Evolutionary conservation across 2,888 invertebrate species (phyloP), one percentile per base, ranked within the genome.

Genomic region (Leuctra nigra): DNA sequence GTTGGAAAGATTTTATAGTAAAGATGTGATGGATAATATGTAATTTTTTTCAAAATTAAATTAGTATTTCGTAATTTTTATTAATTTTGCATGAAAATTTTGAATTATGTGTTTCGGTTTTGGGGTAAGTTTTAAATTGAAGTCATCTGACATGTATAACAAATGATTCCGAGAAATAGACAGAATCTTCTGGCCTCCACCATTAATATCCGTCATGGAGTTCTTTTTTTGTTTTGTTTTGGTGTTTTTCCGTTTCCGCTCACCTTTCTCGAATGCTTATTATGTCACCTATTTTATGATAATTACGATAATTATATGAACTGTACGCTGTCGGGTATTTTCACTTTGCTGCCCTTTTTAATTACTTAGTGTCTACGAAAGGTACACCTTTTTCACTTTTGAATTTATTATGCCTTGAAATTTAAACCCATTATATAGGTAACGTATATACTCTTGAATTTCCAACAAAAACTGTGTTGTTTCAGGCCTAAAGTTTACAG

Each of bases 381-480:
- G 23, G 44, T 44, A 20, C 9, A 11, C n/a, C 23, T 20, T 44
- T 44, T 23, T 44, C 9, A n/a, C 44, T 23, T 44, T 44, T 16
- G 22, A 44, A 20, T 44, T 41, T 44, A 20, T 44, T 44, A 44
- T 18, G n/a, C 20, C 23, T 29, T 44, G 44, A 18, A 20, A 44
- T 44, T 44, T 23, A 9, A 44, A 44, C 44, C 23, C 44, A 44
- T 44, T 44, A 44, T 44, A 9, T n/a, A n/a, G n/a, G n/a, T n/a
- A n/a, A n/a, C n/a, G n/a, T n/a, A 6, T 44, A 9, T 44, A 44
- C 44, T 44, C n/a, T 44, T 9, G n/a, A 14, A 41, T 44, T 44
- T 44, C 44, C 9, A 44, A 44, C 44, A 20, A 44, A 44, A 44
- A 44, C 44, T 44, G 20, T 44, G 44, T 44, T n/a, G 44, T 44